phyloP scores from a whole-genome alignment of 2,113 vertebrate species.

The Chunga burmeisteri region DNA sequence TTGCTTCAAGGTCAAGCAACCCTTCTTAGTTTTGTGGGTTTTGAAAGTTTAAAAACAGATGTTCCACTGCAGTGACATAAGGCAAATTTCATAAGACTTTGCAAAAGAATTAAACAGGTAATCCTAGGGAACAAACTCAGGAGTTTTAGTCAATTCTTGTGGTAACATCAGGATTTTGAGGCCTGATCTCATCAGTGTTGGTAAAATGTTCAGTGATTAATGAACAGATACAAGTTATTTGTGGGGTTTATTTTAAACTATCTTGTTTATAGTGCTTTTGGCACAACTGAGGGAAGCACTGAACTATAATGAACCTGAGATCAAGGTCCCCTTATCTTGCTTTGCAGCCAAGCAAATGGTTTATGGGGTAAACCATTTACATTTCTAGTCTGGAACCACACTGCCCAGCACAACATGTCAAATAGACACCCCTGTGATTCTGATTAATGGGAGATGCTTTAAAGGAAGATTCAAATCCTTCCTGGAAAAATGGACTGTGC shows the following conservation, averaged over 20 bases:
- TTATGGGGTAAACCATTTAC: not conserved
- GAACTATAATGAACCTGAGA: not conserved
- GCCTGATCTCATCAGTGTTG: not conserved
- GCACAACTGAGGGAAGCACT: not conserved
- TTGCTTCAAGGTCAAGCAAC: not conserved
- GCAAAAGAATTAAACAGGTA: not conserved
- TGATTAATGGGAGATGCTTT: not conserved
- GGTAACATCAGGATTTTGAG: not conserved
- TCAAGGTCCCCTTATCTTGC: not conserved
- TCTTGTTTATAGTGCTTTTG: not conserved
- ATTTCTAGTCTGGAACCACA: not conserved
- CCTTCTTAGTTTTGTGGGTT: not conserved
- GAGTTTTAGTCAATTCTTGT: not conserved
- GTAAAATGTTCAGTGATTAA: not conserved
- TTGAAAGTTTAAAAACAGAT: not conserved
- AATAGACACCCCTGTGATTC: not conserved
- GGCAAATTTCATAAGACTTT: not conserved
- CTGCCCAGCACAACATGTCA: not conserved
- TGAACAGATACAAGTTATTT: not conserved
- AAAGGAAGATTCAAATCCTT: not conserved
- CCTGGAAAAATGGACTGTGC: not conserved
- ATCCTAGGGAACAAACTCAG: not conserved
- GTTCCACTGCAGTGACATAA: not conserved
- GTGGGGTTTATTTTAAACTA: not conserved
- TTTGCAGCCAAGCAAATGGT: not conserved